phyloP scores from a whole-genome alignment of 2,888 invertebrate species.

The Thymelicus lineola region DNA sequence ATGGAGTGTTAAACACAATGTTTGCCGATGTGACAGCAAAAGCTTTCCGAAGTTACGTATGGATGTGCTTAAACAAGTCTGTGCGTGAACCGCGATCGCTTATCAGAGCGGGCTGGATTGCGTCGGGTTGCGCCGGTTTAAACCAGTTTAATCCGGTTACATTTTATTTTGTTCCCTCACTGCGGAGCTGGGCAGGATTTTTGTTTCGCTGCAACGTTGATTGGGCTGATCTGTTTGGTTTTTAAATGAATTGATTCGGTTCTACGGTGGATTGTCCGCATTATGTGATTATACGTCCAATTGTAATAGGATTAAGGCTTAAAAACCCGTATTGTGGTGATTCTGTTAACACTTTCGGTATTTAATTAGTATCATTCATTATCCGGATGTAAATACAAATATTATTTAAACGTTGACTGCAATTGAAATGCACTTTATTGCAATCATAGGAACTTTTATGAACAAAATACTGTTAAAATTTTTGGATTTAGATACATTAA shows the following conservation, averaged over 20 bases:
- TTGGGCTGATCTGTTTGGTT: conserved; percentile 38
- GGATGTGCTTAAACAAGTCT: conserved; percentile 14
- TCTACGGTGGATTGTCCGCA: conserved; percentile 21
- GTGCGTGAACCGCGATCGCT: conserved; percentile 30
- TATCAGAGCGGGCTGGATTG: conserved; percentile 24
- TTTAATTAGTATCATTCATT: conserved; percentile 36
- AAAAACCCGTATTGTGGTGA: conserved; percentile 30
- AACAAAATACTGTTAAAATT: background rate
- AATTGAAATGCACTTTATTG: conserved; percentile 25
- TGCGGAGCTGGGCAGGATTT: conserved; percentile 32
- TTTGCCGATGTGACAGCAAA: background rate
- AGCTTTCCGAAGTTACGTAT: background rate
- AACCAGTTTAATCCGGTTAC: conserved; percentile 34
- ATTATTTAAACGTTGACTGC: conserved; percentile 24
- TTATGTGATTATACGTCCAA: conserved; percentile 32
- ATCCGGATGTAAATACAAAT: conserved; percentile 29
- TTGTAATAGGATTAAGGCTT: conserved; percentile 34
- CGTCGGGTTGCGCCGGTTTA: conserved; percentile 27
- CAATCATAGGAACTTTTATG: conserved; percentile 2
- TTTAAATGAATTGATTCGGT: conserved; percentile 36
- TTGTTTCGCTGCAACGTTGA: conserved; percentile 36
- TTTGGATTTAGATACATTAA: no score
- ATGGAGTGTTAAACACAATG: background rate
- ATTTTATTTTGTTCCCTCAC: conserved; percentile 33
- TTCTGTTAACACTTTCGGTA: conserved; percentile 37